Evolutionary conservation across 2,888 invertebrate genomes (phyloP).

Genomic region (Serrognathus titanus): DNA sequence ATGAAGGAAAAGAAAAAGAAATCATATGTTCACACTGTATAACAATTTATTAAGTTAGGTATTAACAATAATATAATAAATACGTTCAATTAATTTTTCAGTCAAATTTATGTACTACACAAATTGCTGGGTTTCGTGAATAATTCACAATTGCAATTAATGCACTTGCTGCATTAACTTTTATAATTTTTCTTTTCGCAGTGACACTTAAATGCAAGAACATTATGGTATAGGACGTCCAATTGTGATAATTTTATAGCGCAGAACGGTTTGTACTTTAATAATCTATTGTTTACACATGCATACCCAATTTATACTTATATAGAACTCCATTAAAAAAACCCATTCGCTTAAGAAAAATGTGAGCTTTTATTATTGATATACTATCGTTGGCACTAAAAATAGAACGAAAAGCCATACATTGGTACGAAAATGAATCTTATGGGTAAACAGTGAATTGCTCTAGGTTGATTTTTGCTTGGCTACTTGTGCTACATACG

Average conservation of each 20-base stretch:
- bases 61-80: slow-evolving; percentile 23
- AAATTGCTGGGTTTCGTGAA: background rate
- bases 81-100: background rate
- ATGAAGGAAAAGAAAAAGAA: too few species aligned
- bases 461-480: too few species aligned
- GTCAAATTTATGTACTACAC: background rate
- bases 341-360: too few species aligned
- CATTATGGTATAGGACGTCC: background rate
- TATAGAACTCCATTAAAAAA: too few species aligned
- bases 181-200: background rate
- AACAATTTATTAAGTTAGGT: slow-evolving; percentile 28
- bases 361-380: too few species aligned
- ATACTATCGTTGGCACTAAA: too few species aligned
- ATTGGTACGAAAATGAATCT: too few species aligned
- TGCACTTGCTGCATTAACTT: background rate
- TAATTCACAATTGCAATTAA: background rate
- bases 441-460: too few species aligned
- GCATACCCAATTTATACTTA: background rate
- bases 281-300: background rate
- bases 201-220: background rate
- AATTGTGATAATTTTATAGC: background rate
- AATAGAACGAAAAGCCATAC: too few species aligned
- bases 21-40: slow-evolving; percentile 16
- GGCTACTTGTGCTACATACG: too few species aligned
- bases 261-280: background rate